Percentiles rank a stretch among this genome's conserved stretches.
phyloP scores from a whole-genome alignment of 1,140 invertebrate genomes.

The Penaeus chinensis region DNA sequence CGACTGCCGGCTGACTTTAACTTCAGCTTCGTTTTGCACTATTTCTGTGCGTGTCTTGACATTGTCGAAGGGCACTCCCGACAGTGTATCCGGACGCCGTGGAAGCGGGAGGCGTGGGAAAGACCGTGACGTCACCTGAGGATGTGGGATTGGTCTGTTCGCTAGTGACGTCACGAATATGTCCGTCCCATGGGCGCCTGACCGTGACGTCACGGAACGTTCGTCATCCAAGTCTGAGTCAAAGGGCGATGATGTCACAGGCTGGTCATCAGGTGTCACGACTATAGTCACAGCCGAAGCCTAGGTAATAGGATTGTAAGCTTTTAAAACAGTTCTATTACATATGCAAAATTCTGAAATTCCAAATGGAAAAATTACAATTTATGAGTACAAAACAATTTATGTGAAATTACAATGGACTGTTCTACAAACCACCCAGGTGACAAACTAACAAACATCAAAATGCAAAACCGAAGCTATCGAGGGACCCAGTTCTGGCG shows the following conservation, averaged over 20 bases:
- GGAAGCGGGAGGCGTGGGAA: constrained; percentile 13
- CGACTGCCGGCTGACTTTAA: neutral
- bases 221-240: constrained; percentile 13
- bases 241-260: neutral
- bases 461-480: no score
- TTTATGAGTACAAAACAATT: no score
- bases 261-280: constrained; percentile 13
- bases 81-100: constrained; percentile 15
- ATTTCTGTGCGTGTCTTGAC: neutral
- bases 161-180: neutral
- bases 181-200: neutral
- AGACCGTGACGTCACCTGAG: constrained; percentile 12
- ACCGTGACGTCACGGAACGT: neutral
- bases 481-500: no score
- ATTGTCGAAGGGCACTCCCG: neutral
- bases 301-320: no score
- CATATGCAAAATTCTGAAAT: no score
- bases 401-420: no score
- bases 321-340: no score
- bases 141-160: constrained; percentile 12
- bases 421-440: no score
- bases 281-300: constrained; percentile 18
- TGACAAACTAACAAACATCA: no score
- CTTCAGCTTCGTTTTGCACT: constrained; percentile 9
- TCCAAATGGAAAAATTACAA: no score